Evolutionary conservation across 2,113 vertebrate species (phyloP), one percentile per base, ranked within the genome.

Genomic region (Sebastes schlegelii): DNA sequence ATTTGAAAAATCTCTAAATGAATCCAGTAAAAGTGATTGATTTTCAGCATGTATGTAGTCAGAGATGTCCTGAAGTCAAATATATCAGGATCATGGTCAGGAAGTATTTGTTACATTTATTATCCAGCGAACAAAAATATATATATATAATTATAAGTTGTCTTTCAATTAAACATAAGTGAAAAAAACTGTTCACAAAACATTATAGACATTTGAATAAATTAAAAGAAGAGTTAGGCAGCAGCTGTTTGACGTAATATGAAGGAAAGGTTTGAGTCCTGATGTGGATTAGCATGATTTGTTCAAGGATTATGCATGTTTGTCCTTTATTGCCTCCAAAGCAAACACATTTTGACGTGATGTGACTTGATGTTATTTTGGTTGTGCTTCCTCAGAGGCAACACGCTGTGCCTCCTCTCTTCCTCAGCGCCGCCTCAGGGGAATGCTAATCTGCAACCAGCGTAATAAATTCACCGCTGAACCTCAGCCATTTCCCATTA

Each of bases 341-440:
- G 58, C 42, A 69, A 62, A 84, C 52, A 0, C 3, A 66, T 52
- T 34, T 5, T 51, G 74, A 77, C 17, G 7, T 67, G 45, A 85
- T 68, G 62, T 73, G 73, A 72, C 65, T 60, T n/a, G 74, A 82
- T 57, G 61, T 70, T 90, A 49, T 88, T 80, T 81, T 8, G 7
- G 78, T 73, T n/a, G 19, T 26, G 63, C 58, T 65, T 72, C 16
- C 64, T 40, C 64, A 13, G 57, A 45, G 3, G 34, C 69, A 42
- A 34, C n/a, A 14, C 17, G 0, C 69, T 45, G 43, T 9, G 21
- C 1, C 2, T 12, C 43, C 8, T 6, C 52, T 0, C 26, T 2
- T 4, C 34, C 40, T 0, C 13, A 51, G 66, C 26, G 0, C 17
- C 7, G 0, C 75, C 43, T 77, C 63, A 46, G 83, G 83, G 11